These are phyloP conservation scores for Hirtodrosophila cameraria DNA, from an alignment of 2,888 invertebrate genomes.

Conservation along the genomic window DNA sequence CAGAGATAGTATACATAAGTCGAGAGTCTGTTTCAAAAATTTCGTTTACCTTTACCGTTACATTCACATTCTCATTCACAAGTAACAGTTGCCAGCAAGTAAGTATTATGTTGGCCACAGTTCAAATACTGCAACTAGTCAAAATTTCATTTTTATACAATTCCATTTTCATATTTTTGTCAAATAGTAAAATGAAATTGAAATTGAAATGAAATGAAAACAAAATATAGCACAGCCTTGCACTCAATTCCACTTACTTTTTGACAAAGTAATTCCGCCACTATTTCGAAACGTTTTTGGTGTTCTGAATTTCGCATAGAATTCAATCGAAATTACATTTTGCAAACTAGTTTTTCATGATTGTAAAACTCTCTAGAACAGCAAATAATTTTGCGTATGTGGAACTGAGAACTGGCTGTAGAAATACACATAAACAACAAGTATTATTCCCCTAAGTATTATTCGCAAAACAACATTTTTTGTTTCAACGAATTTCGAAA, in stretches of 20 bases:
- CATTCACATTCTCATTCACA: background rate
- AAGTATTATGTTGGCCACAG: conserved; percentile 21
- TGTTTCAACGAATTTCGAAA: conserved; percentile 34
- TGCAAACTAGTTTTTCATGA: too few relatives aligned
- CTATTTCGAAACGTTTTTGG: too few relatives aligned
- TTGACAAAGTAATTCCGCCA: too few relatives aligned
- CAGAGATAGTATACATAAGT: conserved; percentile 30
- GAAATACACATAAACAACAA: conserved; percentile 14
- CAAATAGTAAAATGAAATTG: too few relatives aligned
- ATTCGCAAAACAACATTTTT: background rate
- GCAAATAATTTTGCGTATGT: too few relatives aligned
- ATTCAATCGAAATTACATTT: too few relatives aligned
- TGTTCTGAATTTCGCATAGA: too few relatives aligned
- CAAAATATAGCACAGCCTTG: too few relatives aligned
- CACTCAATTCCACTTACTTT: too few relatives aligned
- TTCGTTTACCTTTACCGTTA: conserved; percentile 15
- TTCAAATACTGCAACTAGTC: conserved; percentile 20
- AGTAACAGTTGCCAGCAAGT: background rate
- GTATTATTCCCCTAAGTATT: conserved; percentile 48
- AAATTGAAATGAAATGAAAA: too few relatives aligned
- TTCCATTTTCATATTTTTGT: too few relatives aligned
- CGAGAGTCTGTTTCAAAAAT: conserved; percentile 50
- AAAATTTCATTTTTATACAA: conserved; percentile 19
- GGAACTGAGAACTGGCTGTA: conserved; percentile 17
- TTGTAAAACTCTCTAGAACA: too few relatives aligned